These are phyloP conservation scores for Apostichopus californicus DNA, from an alignment of 35 echinoderm and acorn worm species.

Conservation along the genomic window DNA sequence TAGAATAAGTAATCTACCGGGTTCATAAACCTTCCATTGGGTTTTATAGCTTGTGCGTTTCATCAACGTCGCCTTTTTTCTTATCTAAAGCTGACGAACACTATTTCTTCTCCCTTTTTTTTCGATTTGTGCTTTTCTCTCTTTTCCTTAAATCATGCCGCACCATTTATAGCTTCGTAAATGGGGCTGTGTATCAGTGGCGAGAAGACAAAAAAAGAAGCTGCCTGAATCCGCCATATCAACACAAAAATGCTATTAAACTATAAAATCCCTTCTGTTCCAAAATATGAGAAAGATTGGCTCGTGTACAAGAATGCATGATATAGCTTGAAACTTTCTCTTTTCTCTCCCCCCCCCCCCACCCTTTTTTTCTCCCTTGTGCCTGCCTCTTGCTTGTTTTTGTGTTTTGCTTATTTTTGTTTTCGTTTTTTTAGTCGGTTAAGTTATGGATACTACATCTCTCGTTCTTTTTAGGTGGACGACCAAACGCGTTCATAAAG, in stretches of 20 bases:
- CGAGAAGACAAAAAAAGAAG: neutral
- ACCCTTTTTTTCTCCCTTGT: neutral
- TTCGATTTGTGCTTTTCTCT: neutral
- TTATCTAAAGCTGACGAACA: constrained; percentile 8
- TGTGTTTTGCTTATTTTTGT: too few relatives aligned
- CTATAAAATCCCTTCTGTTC: constrained; percentile 27
- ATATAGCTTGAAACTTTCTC: neutral
- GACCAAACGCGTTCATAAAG: too few relatives aligned
- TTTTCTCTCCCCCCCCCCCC: neutral
- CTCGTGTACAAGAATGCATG: neutral
- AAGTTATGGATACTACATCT: too few relatives aligned
- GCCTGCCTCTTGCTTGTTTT: too few relatives aligned
- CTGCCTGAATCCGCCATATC: constrained; percentile 3
- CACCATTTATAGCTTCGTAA: constrained; percentile 30
- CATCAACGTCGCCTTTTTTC: constrained; percentile 13
- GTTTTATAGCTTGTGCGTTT: constrained; percentile 31
- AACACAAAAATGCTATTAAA: constrained; percentile 44
- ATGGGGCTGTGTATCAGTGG: constrained; percentile 24
- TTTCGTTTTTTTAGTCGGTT: too few relatives aligned
- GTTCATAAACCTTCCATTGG: constrained; percentile 42
- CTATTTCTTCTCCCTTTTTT: neutral
- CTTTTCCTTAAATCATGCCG: constrained; percentile 18
- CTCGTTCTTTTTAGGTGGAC: too few relatives aligned
- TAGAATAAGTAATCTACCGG: constrained; percentile 7
- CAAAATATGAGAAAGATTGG: neutral